Base-by-base conservation (phyloP, 2,797 vertebrate genomes). In the Mormyrus proboscirostris region DNA sequence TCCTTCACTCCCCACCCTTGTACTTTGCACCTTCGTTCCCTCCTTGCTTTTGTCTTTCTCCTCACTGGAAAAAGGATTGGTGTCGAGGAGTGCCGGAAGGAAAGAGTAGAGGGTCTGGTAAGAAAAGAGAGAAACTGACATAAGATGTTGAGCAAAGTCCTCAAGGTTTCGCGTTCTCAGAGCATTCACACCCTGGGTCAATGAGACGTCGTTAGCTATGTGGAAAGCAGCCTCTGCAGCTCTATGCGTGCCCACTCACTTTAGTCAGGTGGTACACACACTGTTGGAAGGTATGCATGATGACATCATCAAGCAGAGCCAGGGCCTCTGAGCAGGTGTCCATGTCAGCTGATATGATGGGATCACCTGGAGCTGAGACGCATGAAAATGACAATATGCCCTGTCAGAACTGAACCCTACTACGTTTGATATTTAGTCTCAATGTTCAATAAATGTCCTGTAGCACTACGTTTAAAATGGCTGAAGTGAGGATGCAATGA, bases 221-320 rank as follows among this genome's bases (percentile, higher is more conserved):
- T 29, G 62, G 25, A 14, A 10, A 33, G 3, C 33, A 2, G 19
- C 25, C 19, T 57, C 2, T 8, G n/a, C 12, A 59, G 29, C 10
- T 38, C 51, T 87, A 14, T 25, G 51, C 7, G 4, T 59, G 55
- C 53, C 86, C 38, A 38, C 93, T 91, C 86, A 98, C 98, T 97
- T 99, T 99, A 90, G 98, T 99, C 92, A 99, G 96, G 94, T 99
- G 98, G 92, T 99, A 99, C 87, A 99, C 98, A 76, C 97, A 98
- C 94, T 98, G 98, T 93, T 99, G 98, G 93, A 99, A 99, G 29
- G 97, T 99, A 92, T 98, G 98, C 97, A 98, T 98, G 89, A 99
- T 98, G 94, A 98, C 96, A 88, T 98, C 98, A 93, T 98, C 98
- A 90, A 99, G 96, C 92, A 97, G 96, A 0, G 96, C 97, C 95